phyloP scores from a whole-genome alignment of 2,113 vertebrate species.

The Himantopus leucocephalus region DNA sequence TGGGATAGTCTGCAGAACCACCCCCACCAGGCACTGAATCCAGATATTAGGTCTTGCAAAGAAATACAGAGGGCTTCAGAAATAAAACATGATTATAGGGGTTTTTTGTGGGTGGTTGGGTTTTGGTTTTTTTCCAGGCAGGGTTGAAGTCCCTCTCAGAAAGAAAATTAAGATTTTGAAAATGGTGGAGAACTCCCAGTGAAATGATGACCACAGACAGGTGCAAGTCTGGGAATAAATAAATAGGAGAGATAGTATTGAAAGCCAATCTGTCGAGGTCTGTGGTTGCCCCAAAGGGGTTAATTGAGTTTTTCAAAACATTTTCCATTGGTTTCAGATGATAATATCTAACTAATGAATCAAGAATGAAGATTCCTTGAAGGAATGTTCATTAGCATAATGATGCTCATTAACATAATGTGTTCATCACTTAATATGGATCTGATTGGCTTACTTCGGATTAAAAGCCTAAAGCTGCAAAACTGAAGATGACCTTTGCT shows the following conservation, averaged over 20 bases:
- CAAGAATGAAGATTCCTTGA: slow-evolving; percentile 20
- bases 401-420: slow-evolving; percentile 35
- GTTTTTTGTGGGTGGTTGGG: background rate
- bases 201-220: background rate
- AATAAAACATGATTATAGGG: background rate
- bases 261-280: background rate
- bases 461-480: slow-evolving; percentile 15
- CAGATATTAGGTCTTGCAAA: background rate
- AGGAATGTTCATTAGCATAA: slow-evolving; percentile 41
- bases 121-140: background rate
- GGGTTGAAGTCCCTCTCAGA: background rate
- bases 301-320: slow-evolving; percentile 12
- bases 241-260: background rate
- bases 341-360: background rate
- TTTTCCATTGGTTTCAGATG: slow-evolving; percentile 2
- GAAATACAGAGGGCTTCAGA: background rate
- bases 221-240: background rate
- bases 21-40: background rate
- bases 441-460: slow-evolving; percentile 19
- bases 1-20: background rate
- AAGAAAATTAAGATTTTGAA: background rate
- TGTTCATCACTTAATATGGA: background rate
- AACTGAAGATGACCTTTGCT: background rate
- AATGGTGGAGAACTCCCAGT: background rate
- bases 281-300: background rate